Base-by-base conservation (phyloP, 2,888 invertebrate species). In the Drosophila picticornis region DNA sequence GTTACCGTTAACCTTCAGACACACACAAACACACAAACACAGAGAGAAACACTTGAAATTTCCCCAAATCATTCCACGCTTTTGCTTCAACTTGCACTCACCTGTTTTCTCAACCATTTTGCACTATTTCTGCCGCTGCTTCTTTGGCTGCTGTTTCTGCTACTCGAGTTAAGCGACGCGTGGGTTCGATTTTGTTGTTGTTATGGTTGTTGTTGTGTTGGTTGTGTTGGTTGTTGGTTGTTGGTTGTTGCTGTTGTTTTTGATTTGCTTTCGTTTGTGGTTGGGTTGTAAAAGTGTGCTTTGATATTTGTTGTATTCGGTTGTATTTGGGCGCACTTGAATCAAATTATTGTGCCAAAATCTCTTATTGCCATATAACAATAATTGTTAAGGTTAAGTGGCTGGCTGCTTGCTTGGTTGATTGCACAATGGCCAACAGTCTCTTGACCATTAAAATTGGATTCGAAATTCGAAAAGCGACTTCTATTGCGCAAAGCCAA, bases 101-200 rank as follows among this genome's bases (percentile, higher is more conserved):
- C 88, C 88, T 88, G 88, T 88, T 81, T 88, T 88, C 86, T 88
- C 91, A 63, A 90, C 90, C 88, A 88, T 88, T 78, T 91, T 84
- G 78, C 71, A 73, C 74, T 79, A 69, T 62, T 76, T 67, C 55
- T 77, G 22, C 46, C 16, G 22, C 22, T 46, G 13, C 40, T n/a
- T 0, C 29, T 34, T 64, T 57, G 46, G 38, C 59, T 58, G 64
- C 59, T 59, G 69, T 51, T 57, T 57, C 34, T 51, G 57, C 68
- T 83, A 78, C 86, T 85, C 64, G 86, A 85, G 56, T 64, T 71
- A 59, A 67, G 75, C 76, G 77, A 62, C 73, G 86, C 90, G 90
- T 82, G 72, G 77, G 75, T 76, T 79, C 77, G 81, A 53, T 63
- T 52, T 19, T 25, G 2, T 16, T 62, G 46, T 40, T 40, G 31